Percentiles rank a stretch among this genome's conserved stretches.
These are phyloP conservation scores for Achatina immaculata DNA, from an alignment of 1,140 invertebrate species.

Conservation along the genomic window DNA sequence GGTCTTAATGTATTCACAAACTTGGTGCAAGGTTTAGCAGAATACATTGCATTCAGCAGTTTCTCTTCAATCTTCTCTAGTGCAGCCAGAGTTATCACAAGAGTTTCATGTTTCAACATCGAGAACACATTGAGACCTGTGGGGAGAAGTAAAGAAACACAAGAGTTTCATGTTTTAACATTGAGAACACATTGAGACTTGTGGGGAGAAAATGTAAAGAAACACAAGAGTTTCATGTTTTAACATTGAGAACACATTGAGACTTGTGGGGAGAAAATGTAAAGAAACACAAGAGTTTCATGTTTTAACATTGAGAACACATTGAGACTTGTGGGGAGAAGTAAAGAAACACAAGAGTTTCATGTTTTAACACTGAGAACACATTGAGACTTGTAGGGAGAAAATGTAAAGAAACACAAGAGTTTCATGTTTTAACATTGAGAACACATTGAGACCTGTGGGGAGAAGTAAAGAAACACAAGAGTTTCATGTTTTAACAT, in stretches of 20 bases:
- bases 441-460: background rate
- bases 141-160: constrained; percentile 45
- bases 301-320: background rate
- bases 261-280: too few species aligned
- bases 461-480: background rate
- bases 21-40: constrained; percentile 59
- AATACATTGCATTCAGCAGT: constrained; percentile 83
- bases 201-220: background rate
- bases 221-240: too few species aligned
- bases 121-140: constrained; percentile 79
- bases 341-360: too few species aligned
- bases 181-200: background rate
- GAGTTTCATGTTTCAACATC: constrained; percentile 96
- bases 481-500: background rate
- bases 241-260: too few species aligned
- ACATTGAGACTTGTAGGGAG: background rate
- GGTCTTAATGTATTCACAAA: constrained; percentile 30
- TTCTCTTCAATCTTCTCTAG: constrained; percentile 88
- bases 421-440: background rate
- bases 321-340: background rate
- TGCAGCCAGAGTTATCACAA: constrained; percentile 89
- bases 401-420: background rate
- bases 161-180: background rate
- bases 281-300: too few species aligned
- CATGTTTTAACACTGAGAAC: background rate